These are phyloP conservation scores for Virgularia gustaviana DNA, from an alignment of 92 coral and sea anemone genomes.

Conservation along the genomic window DNA sequence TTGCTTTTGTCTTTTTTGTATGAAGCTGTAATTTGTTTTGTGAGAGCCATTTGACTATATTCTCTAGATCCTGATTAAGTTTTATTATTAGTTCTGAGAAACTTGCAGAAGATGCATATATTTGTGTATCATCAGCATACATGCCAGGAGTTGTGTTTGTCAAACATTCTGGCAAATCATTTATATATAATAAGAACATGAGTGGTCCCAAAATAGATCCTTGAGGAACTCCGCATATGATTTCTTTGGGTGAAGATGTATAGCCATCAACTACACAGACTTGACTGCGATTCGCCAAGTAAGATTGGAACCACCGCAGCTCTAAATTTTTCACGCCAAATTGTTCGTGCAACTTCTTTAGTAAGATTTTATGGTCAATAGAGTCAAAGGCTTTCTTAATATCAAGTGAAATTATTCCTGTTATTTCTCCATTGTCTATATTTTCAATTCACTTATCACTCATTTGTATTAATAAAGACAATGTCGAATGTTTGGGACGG, in stretches of 20 bases:
- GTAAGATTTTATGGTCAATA: background rate
- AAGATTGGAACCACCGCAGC: background rate
- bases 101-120: background rate
- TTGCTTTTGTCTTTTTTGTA: background rate
- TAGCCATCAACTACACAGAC: background rate
- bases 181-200: background rate
- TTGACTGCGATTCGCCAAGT: background rate
- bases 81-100: background rate
- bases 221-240: background rate
- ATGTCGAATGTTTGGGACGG: conserved; percentile 19
- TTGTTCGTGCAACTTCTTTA: background rate
- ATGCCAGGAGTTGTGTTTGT: background rate
- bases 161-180: background rate
- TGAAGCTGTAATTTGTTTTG: background rate
- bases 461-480: background rate
- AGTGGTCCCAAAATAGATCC: background rate
- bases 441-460: background rate
- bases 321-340: too few relatives aligned
- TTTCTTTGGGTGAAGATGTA: background rate
- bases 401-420: background rate
- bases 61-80: background rate
- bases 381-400: background rate
- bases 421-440: background rate
- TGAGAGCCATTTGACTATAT: background rate
- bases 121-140: background rate